phyloP scores from a whole-genome alignment of 2,113 vertebrate genomes.

The Litocranius walleri region DNA sequence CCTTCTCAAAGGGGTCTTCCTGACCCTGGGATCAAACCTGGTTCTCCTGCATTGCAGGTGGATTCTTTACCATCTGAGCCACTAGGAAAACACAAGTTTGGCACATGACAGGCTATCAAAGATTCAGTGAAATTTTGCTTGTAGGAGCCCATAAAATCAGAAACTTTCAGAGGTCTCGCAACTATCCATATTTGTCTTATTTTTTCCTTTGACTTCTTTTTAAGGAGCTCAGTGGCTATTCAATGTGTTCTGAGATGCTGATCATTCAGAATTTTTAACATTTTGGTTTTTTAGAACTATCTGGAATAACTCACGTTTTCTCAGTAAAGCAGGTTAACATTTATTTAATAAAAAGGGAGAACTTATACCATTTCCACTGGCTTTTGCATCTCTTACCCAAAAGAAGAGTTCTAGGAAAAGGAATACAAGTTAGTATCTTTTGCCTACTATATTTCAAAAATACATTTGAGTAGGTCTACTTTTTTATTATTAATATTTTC shows the following conservation, averaged over 20 bases:
- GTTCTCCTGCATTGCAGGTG: background rate
- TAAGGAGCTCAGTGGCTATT: background rate
- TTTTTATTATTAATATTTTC: conserved; percentile 28
- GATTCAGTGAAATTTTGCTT: background rate
- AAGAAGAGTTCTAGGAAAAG: background rate
- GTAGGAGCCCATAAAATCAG: background rate
- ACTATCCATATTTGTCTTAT: background rate
- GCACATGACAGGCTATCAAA: background rate
- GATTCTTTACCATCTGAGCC: background rate
- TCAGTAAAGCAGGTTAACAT: background rate
- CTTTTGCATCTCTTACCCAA: background rate
- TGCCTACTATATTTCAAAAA: background rate
- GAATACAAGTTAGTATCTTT: background rate
- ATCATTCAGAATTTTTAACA: background rate
- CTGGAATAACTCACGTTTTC: background rate
- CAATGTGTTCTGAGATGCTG: background rate
- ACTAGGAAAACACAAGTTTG: background rate
- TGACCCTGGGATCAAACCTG: background rate
- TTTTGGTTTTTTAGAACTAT: background rate
- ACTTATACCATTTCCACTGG: background rate
- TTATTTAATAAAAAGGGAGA: background rate
- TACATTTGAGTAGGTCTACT: background rate
- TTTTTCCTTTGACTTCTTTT: background rate
- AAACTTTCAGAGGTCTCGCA: background rate
- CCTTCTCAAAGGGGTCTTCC: background rate